A percentile compares a stretch with the other conserved stretches of the same genome.
These are phyloP conservation scores for Drosophila repleta DNA, from an alignment of 1,140 invertebrate species.

Conservation along the genomic window DNA sequence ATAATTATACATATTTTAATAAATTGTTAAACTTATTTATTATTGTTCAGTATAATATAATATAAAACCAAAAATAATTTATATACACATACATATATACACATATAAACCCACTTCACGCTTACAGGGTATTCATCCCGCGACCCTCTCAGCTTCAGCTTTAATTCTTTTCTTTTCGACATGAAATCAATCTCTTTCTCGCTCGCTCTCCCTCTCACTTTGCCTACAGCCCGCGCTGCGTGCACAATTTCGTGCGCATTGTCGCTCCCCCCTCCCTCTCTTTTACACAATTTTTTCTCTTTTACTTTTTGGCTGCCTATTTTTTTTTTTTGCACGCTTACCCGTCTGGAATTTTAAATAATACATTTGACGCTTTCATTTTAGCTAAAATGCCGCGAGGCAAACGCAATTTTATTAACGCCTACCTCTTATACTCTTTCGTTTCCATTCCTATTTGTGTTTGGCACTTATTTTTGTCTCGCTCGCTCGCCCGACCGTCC, in stretches of 20 bases:
- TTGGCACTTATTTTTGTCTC: conserved; percentile 20
- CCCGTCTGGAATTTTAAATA: conserved; percentile 67
- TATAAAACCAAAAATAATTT: neutral
- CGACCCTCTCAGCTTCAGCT: neutral
- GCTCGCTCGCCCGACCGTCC: conserved; percentile 7
- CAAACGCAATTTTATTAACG: conserved; percentile 48
- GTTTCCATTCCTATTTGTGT: conserved; percentile 14
- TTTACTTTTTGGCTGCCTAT: conserved; percentile 9
- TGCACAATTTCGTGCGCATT: conserved; percentile 42
- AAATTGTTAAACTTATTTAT: no score
- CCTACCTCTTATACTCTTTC: conserved; percentile 42
- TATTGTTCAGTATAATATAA: neutral
- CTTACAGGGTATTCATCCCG: neutral
- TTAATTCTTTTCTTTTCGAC: conserved; percentile 37
- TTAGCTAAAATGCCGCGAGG: conserved; percentile 54
- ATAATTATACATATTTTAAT: no score
- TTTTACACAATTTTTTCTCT: conserved; percentile 17
- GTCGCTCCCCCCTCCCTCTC: conserved; percentile 36
- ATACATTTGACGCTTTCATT: conserved; percentile 70
- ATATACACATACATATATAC: neutral
- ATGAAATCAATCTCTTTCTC: conserved; percentile 67
- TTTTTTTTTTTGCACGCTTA: conserved; percentile 34
- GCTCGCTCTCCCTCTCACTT: conserved; percentile 3
- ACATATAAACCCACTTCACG: neutral
- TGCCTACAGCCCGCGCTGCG: neutral